phyloP scores from a whole-genome alignment of 2,797 vertebrate species.

The Sandelia bainsii region DNA sequence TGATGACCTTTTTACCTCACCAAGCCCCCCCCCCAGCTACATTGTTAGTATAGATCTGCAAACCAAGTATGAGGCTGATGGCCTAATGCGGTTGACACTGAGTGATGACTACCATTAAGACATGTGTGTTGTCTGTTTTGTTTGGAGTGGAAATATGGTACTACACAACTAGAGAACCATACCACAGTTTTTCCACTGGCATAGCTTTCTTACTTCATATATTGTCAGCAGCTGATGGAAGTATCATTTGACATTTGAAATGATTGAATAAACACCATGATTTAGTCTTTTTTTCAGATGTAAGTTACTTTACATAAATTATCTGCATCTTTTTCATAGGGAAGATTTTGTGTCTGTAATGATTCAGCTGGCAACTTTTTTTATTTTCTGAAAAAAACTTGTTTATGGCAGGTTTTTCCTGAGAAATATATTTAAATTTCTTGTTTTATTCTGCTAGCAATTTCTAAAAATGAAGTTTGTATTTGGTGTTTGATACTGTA shows the following conservation, averaged over 20 bases:
- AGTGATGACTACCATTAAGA: constrained; percentile 61
- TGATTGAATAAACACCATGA: background rate
- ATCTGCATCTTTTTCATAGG: no score
- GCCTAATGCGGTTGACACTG: constrained; percentile 40
- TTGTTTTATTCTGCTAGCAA: no score
- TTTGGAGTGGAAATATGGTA: constrained; percentile 1
- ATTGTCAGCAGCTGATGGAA: background rate
- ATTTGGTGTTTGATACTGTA: background rate
- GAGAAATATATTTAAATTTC: no score
- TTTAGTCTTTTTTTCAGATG: background rate
- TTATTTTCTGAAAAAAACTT: no score
- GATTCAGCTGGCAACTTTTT: no score
- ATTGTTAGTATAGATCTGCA: constrained; percentile 69
- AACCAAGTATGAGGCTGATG: constrained; percentile 48
- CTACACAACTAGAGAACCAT: constrained; percentile 6
- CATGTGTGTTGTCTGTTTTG: constrained; percentile 16
- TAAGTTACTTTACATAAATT: background rate
- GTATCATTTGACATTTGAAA: background rate
- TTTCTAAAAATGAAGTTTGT: no score
- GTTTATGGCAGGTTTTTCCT: no score
- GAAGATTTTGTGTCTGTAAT: no score
- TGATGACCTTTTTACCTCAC: constrained; percentile 60
- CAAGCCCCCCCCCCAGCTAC: constrained; percentile 40
- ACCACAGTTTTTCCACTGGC: background rate
- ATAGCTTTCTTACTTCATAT: background rate